A percentile compares a stretch with the other conserved stretches of the same genome.
Evolutionary conservation across 64 coral and sea anemone genomes (phyloP).

Genomic region (Montipora efflorescens): DNA sequence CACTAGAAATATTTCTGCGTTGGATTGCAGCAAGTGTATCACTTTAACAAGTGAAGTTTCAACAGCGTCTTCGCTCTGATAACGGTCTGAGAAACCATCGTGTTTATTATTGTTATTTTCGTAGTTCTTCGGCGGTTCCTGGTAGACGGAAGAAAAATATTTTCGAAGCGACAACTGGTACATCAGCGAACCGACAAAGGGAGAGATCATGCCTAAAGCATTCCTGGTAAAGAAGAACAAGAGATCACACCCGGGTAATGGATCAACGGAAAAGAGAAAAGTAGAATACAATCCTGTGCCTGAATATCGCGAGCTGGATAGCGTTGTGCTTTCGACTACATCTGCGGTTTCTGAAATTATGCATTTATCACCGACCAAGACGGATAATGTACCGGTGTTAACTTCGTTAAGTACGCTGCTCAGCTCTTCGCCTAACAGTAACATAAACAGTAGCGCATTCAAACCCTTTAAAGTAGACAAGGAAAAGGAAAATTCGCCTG

Average conservation of each 20-base stretch:
- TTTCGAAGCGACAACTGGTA: slow-evolving; percentile 59
- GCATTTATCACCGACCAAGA: slow-evolving; percentile 80
- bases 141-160: slow-evolving; percentile 56
- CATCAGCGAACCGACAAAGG: slow-evolving; percentile 27
- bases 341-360: slow-evolving; percentile 93
- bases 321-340: slow-evolving; percentile 78
- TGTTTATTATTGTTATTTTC: slow-evolving; percentile 49
- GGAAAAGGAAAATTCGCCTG: slow-evolving; percentile 83
- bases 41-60: not conserved
- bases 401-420: slow-evolving; percentile 93
- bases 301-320: slow-evolving; percentile 17
- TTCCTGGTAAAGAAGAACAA: slow-evolving; percentile 99
- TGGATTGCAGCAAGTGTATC: not conserved
- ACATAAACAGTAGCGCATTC: slow-evolving; percentile 70
- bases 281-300: slow-evolving; percentile 68
- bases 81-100: slow-evolving; percentile 53
- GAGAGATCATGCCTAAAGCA: slow-evolving; percentile 96
- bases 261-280: slow-evolving; percentile 63
- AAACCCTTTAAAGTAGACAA: slow-evolving; percentile 91
- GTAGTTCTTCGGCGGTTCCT: slow-evolving; percentile 22
- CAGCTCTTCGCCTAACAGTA: slow-evolving; percentile 53
- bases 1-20: slow-evolving; percentile 44
- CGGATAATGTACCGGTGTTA: slow-evolving; percentile 82
- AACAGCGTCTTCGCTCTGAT: slow-evolving; percentile 12
- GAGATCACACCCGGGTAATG: slow-evolving; percentile 55